These are phyloP conservation scores for Alloscopus bannaensis DNA, from an alignment of 2,888 invertebrate genomes.

Conservation along the genomic window DNA sequence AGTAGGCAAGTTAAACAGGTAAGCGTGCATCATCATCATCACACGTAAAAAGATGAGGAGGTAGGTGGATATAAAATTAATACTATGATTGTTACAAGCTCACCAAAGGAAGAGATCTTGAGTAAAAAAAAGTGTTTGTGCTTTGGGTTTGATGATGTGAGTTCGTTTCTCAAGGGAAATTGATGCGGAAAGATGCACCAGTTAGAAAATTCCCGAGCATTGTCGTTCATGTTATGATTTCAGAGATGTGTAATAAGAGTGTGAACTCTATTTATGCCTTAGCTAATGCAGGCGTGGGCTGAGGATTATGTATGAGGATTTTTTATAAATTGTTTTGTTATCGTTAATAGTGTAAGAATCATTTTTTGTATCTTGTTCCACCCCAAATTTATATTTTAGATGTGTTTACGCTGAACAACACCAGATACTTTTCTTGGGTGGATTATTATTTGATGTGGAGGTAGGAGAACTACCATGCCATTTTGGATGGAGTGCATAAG, in stretches of 20 bases:
- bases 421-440: too few relatives aligned
- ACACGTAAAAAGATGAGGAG: not conserved
- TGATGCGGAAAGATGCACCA: conserved; percentile 44
- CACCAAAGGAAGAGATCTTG: too few relatives aligned
- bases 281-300: conserved; percentile 11
- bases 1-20: conserved; percentile 46
- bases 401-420: too few relatives aligned
- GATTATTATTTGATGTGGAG: too few relatives aligned
- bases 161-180: conserved; percentile 1
- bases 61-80: conserved; percentile 51
- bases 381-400: too few relatives aligned
- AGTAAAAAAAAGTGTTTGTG: too few relatives aligned
- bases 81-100: conserved; percentile 25
- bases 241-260: not conserved
- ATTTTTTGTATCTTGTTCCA: too few relatives aligned
- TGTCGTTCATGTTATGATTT: not conserved
- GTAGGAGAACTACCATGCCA: too few relatives aligned
- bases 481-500: too few relatives aligned
- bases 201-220: not conserved
- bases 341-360: conserved; percentile 11
- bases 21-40: conserved; percentile 2
- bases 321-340: conserved; percentile 35
- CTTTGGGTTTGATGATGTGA: too few relatives aligned
- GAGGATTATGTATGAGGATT: not conserved
- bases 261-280: too few relatives aligned